phyloP scores from a whole-genome alignment of 2,797 vertebrate species.

The Gadopsis marmoratus region DNA sequence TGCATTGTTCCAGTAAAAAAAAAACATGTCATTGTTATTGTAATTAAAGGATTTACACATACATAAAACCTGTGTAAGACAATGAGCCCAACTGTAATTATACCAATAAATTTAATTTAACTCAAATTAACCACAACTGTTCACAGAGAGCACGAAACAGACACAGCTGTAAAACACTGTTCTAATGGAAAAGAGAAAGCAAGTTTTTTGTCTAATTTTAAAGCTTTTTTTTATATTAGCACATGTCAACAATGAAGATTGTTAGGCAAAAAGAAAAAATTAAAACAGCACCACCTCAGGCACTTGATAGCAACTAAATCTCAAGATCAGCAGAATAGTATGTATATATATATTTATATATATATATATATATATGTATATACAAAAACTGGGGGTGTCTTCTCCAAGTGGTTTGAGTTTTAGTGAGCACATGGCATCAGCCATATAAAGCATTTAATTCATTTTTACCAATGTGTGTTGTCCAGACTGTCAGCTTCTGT shows the following conservation, averaged over 20 bases:
- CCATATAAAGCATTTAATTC: slow-evolving; percentile 87
- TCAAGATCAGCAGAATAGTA: slow-evolving; percentile 98
- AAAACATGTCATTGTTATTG: slow-evolving; percentile 61
- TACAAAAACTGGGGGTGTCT: slow-evolving; percentile 89
- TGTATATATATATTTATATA: slow-evolving; percentile 78
- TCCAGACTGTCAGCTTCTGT: slow-evolving; percentile 86
- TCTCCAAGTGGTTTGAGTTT: slow-evolving; percentile 88
- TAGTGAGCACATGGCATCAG: slow-evolving; percentile 87
- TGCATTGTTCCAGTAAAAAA: slow-evolving; percentile 39
- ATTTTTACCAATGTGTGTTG: slow-evolving; percentile 86
- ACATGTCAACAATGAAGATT: slow-evolving; percentile 97
- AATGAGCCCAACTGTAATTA: slow-evolving; percentile 73
- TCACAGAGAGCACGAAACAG: slow-evolving; percentile 91
- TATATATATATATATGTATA: slow-evolving; percentile 60
- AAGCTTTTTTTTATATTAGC: slow-evolving; percentile 99
- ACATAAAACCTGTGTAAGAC: slow-evolving; percentile 49
- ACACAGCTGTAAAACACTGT: slow-evolving; percentile 95
- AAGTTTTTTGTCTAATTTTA: slow-evolving; percentile 94
- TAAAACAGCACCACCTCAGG: slow-evolving; percentile 99
- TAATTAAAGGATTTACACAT: slow-evolving; percentile 56
- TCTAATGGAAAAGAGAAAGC: slow-evolving; percentile 91
- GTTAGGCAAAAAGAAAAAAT: slow-evolving; percentile 94
- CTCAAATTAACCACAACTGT: slow-evolving; percentile 90
- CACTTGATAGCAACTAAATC: slow-evolving; percentile 99
- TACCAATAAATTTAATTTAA: slow-evolving; percentile 92